phyloP scores from a whole-genome alignment of 2,113 vertebrate species.

The Sinocyclocheilus maitianheensis region DNA sequence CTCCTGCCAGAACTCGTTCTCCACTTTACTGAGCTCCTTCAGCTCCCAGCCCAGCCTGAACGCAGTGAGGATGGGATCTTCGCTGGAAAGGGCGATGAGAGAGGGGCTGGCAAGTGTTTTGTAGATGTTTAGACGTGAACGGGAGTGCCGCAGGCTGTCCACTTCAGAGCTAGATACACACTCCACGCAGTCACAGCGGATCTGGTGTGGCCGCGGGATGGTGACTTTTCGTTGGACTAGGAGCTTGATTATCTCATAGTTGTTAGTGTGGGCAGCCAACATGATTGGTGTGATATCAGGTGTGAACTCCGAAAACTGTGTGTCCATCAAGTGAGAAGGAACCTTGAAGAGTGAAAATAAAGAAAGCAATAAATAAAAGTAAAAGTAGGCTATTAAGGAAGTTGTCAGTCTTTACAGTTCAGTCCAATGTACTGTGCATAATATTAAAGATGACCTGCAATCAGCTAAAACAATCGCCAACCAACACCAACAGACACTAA shows the following conservation, averaged over 20 bases:
- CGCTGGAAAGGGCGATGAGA: slow-evolving; percentile 93
- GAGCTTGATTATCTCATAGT: slow-evolving; percentile 91
- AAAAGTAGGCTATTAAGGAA: not conserved
- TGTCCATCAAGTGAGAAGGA: slow-evolving; percentile 96
- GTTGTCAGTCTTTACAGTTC: slow-evolving; percentile 3
- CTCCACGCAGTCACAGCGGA: slow-evolving; percentile 95
- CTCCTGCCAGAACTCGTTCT: slow-evolving; percentile 97
- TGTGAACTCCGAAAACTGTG: slow-evolving; percentile 96
- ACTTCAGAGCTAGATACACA: slow-evolving; percentile 97
- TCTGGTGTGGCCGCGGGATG: slow-evolving; percentile 94
- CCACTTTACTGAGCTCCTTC: slow-evolving; percentile 97
- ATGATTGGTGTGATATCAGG: slow-evolving; percentile 98
- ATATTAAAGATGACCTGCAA: not conserved
- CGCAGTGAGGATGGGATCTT: slow-evolving; percentile 85
- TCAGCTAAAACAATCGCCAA: no score
- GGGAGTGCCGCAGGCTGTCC: slow-evolving; percentile 93
- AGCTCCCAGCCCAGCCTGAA: slow-evolving; percentile 97
- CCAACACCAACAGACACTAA: no score
- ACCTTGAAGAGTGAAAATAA: slow-evolving; percentile 73
- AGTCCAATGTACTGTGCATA: not conserved
- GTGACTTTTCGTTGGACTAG: slow-evolving; percentile 92
- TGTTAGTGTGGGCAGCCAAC: slow-evolving; percentile 98
- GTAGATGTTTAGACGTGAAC: slow-evolving; percentile 95
- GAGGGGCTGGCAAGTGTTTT: slow-evolving; percentile 95
- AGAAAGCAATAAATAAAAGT: not conserved